Evolutionary conservation across 1,140 invertebrate genomes (phyloP), one percentile per base, ranked within the genome.

Genomic region (Ericerus pela): DNA sequence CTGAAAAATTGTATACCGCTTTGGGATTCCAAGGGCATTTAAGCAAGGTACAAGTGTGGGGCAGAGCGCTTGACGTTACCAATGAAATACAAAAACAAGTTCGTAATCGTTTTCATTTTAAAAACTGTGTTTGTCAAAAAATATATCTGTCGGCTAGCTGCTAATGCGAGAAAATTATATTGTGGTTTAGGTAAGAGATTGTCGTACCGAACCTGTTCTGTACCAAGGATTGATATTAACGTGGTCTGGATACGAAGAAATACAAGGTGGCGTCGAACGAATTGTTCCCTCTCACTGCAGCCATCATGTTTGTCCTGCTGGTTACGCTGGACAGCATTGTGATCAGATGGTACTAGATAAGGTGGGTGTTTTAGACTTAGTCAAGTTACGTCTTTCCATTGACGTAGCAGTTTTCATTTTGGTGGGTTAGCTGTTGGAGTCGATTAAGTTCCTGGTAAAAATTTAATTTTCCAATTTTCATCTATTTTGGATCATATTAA

Each of bases 31-130:
- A 92, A 73, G 95, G 95, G 16, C 85, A 89, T 63, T 67, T 98
- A 14, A 95, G 89, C 24, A 91, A 95, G 70, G 84, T 96, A 22
- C 91, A 96, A 74, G 78, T 96, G 51, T 97, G 94, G 91, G 84
- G 82, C 60, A 75, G 90, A 37, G 84, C 86, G 31, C 71, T 97
- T 1, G 89, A 95, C 67, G 82, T 94, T 12, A 88, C 85, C 1
- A 83, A 83, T 59, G 94, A 97, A 73, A 86, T 96, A 58, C 91
- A 96, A 61, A 87, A 91, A 69, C 88, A 91, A 76, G 85, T 88
- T 22, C 38, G 28, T 53, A 30, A 24, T 22, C n/a, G 52, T 59
- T 65, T 26, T 47, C 59, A 30, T 20, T 33, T 10, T 43, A 10
- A 1, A 24, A n/a, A 30, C 27, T 8, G 29, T 12, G 5, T 36